These are phyloP conservation scores for Alosa alosa DNA, from an alignment of 2,113 vertebrate genomes.

Conservation along the genomic window DNA sequence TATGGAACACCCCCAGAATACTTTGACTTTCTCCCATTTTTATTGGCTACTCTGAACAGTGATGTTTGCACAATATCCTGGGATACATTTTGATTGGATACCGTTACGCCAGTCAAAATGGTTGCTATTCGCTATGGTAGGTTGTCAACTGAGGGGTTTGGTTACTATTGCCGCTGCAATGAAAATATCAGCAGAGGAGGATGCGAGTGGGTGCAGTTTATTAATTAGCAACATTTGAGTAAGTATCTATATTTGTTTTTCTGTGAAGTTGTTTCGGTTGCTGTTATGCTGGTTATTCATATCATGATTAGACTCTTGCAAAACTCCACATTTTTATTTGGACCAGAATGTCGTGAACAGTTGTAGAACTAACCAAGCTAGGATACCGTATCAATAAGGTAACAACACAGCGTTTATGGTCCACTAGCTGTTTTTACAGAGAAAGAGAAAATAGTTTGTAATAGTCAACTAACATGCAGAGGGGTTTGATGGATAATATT, in stretches of 20 bases:
- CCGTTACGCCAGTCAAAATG: conserved; percentile 52
- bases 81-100: conserved; percentile 52
- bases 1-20: conserved; percentile 9
- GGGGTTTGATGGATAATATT: neutral
- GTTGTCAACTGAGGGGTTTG: conserved; percentile 63
- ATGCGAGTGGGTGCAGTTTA: conserved; percentile 55
- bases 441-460: neutral
- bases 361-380: conserved; percentile 9
- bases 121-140: conserved; percentile 65
- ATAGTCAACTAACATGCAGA: neutral
- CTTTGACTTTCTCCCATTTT: neutral
- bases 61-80: neutral
- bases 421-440: neutral
- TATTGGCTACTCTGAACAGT: neutral
- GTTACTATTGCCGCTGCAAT: conserved; percentile 70
- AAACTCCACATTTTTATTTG: neutral
- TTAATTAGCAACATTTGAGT: conserved; percentile 52
- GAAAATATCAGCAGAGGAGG: conserved; percentile 62
- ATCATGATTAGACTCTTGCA: neutral
- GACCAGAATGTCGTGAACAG: neutral
- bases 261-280: neutral
- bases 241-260: conserved; percentile 47
- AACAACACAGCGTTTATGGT: neutral
- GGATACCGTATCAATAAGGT: conserved; percentile 16
- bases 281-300: neutral